Conservation (phyloP, 2,797 vertebrate genomes). For the Helicolenus hilgendorfi region DNA sequence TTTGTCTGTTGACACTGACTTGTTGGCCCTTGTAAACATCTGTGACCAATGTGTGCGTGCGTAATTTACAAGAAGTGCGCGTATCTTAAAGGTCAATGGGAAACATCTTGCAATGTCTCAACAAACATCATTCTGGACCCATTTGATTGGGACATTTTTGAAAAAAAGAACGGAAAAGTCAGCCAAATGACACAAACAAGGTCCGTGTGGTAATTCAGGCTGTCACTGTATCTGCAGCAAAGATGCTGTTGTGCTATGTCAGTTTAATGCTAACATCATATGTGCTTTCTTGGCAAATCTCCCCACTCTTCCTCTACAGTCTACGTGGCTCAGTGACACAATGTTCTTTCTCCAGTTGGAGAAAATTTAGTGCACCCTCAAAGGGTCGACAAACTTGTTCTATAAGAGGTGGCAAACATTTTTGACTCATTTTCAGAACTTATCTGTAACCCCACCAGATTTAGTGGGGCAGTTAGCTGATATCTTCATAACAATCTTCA, state of each 20-base stretch:
- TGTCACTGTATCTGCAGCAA: not conserved
- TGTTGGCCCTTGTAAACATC: slow-evolving; percentile 27
- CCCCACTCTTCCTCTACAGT: no score
- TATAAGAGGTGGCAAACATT: no score
- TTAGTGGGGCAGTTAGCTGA: no score
- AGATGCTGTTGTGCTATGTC: not conserved
- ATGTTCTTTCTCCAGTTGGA: no score
- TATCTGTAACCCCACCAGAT: no score
- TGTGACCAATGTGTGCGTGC: slow-evolving; percentile 24
- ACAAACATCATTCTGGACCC: slow-evolving; percentile 41
- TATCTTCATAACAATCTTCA: no score
- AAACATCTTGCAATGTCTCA: slow-evolving; percentile 39
- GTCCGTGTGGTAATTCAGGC: not conserved
- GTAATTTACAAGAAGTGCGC: slow-evolving; percentile 7
- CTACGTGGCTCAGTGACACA: no score
- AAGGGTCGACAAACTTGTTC: no score
- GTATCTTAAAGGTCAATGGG: slow-evolving; percentile 15
- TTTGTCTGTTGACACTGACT: not conserved
- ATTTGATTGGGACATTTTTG: not conserved
- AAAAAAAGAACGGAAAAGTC: not conserved
- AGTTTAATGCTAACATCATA: not conserved
- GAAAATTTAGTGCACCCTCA: no score
- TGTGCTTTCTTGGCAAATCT: no score
- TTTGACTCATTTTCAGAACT: no score
- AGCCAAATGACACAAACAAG: slow-evolving; percentile 42